Conservation (phyloP, 2,888 invertebrate genomes). For the Cyrtodaria siliqua region DNA sequence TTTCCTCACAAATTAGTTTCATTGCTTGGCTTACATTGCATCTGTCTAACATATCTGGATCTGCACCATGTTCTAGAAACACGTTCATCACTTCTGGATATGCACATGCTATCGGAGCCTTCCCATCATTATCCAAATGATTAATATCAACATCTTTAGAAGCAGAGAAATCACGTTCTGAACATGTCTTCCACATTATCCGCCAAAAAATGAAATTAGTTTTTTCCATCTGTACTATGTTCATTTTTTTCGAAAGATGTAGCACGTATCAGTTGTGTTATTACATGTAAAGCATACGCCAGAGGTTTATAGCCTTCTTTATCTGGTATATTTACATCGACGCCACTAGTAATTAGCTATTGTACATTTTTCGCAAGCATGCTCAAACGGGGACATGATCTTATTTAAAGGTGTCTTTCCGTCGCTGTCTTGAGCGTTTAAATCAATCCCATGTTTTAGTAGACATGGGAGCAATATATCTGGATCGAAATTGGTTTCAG, state of each 20-base stretch:
- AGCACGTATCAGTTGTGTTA: neutral
- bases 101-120: neutral
- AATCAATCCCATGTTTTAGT: too few species aligned
- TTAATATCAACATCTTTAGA: neutral
- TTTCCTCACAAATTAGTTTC: neutral
- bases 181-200: too few species aligned
- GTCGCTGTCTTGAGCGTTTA: too few species aligned
- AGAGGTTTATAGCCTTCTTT: neutral
- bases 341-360: neutral
- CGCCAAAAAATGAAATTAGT: neutral
- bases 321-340: constrained; percentile 1
- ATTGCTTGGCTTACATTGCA: neutral
- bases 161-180: neutral
- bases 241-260: neutral
- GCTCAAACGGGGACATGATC: too few species aligned
- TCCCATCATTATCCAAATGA: neutral
- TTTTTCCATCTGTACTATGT: neutral
- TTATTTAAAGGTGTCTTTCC: too few species aligned
- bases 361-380: too few species aligned
- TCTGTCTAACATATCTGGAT: neutral
- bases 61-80: neutral
- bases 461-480: too few species aligned
- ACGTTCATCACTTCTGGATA: neutral
- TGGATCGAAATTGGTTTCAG: too few species aligned
- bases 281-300: neutral